Base-by-base conservation (phyloP, 2,888 invertebrate species). In the Noctua fimbriata region DNA sequence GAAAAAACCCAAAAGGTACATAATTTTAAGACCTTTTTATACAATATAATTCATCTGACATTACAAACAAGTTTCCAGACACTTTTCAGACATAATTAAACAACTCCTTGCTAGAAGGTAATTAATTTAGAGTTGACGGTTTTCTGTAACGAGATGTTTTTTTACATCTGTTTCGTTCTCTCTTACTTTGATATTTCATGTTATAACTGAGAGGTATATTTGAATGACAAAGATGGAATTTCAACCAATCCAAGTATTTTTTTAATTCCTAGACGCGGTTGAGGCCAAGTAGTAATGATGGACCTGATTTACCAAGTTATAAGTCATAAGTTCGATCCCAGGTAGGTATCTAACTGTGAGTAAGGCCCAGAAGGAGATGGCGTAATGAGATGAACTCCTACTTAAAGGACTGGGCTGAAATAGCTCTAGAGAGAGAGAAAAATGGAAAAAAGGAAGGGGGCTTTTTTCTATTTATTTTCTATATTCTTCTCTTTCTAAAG, bases 71-170 rank as follows among this genome's bases (percentile, higher is more conserved):
- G 70, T 84, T 79, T n/a, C 16, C 63, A 79, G 79, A 67, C 67
- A 71, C 52, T 63, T 78, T 60, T 73, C 63, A 74, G 71, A 44
- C 58, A 69, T 85, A 83, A 84, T 84, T 84, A 75, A 65, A 60
- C 58, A 80, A 72, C 28, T 80, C 71, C 49, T 60, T 44, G 69
- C 36, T 66, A 24, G 28, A 72, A 72, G 47, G 36, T 74, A 83
- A 84, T 79, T 83, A 84, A 47, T 44, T 44, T 32, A 58, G 16
- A 58, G 63, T 21, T 73, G 69, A 49, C 32, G 47, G 63, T 83
- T 71, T 73, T 66, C 58, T 41, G 73, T 77, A 77, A 71, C 41
- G 36, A 74, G 55, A 63, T 47, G 28, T 52, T 71, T 84, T 72
- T 75, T 83, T 73, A 47, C 16, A 21, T 28, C 47, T n/a, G 21